Percentiles rank a stretch among this genome's conserved stretches.
Conservation (phyloP, 64 coral and sea anemone species). For the Cladopsammia gracilis region DNA sequence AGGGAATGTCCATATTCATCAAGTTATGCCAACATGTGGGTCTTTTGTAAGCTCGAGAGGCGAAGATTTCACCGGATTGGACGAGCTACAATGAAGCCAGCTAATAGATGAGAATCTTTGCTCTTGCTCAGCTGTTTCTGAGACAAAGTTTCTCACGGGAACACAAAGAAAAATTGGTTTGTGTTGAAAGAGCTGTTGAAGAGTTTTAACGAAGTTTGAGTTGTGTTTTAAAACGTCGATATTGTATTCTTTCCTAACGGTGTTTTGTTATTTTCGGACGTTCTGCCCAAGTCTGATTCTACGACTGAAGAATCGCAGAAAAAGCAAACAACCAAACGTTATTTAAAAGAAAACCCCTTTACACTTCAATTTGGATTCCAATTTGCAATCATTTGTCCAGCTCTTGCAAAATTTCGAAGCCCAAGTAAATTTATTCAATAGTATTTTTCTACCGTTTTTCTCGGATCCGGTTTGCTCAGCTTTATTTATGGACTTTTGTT, state of each 20-base stretch:
- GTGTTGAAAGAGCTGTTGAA: constrained; percentile 18
- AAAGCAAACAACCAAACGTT: no score
- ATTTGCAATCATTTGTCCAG: neutral
- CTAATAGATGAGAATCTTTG: constrained; percentile 79
- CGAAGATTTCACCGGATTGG: constrained; percentile 57
- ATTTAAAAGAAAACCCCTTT: neutral
- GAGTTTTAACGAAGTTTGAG: neutral
- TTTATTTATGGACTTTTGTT: neutral
- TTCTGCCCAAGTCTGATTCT: no score
- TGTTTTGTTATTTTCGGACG: neutral
- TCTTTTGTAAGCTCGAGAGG: constrained; percentile 76
- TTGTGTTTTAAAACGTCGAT: constrained; percentile 37
- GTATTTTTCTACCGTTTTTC: neutral
- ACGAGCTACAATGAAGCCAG: constrained; percentile 64
- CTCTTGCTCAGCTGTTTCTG: constrained; percentile 77
- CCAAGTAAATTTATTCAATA: neutral
- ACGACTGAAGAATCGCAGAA: no score
- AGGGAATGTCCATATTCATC: constrained; percentile 85
- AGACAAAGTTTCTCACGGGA: constrained; percentile 79
- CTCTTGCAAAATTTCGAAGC: neutral
- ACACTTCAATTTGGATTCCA: neutral
- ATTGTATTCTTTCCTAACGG: neutral
- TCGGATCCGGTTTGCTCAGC: neutral
- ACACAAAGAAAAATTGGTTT: constrained; percentile 30
- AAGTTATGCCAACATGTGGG: constrained; percentile 75